phyloP scores from a whole-genome alignment of 2,888 invertebrate species.

The Lepetodrilus schrolli region DNA sequence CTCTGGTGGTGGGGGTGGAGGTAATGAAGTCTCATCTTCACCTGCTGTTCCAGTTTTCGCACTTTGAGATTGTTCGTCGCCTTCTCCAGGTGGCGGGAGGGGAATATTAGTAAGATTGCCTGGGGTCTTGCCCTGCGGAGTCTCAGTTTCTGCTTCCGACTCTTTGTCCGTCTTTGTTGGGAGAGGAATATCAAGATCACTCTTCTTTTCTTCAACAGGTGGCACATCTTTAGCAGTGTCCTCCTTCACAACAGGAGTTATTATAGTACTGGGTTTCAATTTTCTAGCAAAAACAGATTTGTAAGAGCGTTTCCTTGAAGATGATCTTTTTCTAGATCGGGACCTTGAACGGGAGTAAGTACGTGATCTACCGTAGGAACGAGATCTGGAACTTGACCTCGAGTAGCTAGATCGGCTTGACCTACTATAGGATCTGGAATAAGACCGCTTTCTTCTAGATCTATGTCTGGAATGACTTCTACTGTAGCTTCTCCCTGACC shows the following conservation, averaged over 20 bases:
- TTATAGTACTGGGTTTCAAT: too few relatives aligned
- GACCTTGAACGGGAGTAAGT: constrained; percentile 46
- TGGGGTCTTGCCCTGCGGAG: not conserved
- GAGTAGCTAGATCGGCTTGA: constrained; percentile 51
- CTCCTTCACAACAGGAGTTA: constrained; percentile 33
- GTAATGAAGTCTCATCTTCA: constrained; percentile 15
- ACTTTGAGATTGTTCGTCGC: not conserved
- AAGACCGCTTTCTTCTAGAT: constrained; percentile 50
- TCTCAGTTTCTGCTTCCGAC: not conserved
- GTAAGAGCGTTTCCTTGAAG: constrained; percentile 52
- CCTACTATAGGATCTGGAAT: constrained; percentile 54
- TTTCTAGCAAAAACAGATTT: too few relatives aligned
- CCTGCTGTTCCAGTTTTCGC: constrained; percentile 12
- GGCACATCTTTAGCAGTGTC: constrained; percentile 42
- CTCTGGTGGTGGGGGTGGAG: constrained; percentile 40
- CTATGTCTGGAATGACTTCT: constrained; percentile 54
- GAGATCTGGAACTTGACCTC: constrained; percentile 48
- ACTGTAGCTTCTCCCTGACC: constrained; percentile 55
- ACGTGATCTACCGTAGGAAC: constrained; percentile 49
- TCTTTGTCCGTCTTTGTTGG: constrained; percentile 43
- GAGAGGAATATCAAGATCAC: constrained; percentile 50
- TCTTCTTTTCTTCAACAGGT: constrained; percentile 34
- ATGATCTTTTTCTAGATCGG: constrained; percentile 39
- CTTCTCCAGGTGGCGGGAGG: constrained; percentile 26
- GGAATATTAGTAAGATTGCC: constrained; percentile 11